Base-by-base conservation (phyloP, 2,113 vertebrate genomes). In the Lycocorax pyrrhopterus region DNA sequence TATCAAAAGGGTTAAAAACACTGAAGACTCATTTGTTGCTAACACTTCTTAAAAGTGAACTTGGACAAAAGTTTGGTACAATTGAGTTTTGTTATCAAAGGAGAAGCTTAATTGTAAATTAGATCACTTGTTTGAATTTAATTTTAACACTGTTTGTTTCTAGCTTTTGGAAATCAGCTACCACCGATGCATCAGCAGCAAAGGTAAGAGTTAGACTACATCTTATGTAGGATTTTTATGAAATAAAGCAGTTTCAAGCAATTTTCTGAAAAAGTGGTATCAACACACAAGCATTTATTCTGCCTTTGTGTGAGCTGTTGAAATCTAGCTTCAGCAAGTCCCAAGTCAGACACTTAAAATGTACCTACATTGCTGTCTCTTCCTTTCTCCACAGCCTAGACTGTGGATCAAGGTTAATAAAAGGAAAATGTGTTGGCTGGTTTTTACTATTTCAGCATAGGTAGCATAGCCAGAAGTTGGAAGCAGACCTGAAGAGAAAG, bases 121-220 rank as follows among this genome's bases (percentile, higher is more conserved):
- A 5, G 21, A 12, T 10, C 25, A 13, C 7, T 66, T 63, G 17
- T 71, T 78, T 56, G 21, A 85, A 64, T 90, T 89, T 91, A 95
- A 95, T 89, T 71, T 74, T 83, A 71, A 69, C 17, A 15, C 84
- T 78, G 71, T 91, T 56, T 93, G 35, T 92, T 88, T 92, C 13
- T 94, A 99, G 99, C 99, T 67, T 99, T 99, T 98, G 98, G 97
- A 89, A 96, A 98, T 72, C 98, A 98, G 35, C 97, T 98, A 93
- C 98, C 98, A 93, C 99, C 98, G 6, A 99, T 99, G 99, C 98
- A 99, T 94, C 99, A 99, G 58, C 98, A 99, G 4, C 98, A 99
- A 91, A 99, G 99, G 99, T 99, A 98, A 59, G 91, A 74, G 55
- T 87, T 52, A 59, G 6, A 16, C 49, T 63, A 8, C 4, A 4